Conservation (phyloP, 2,888 invertebrate genomes). For the Andrena haemorrhoa region DNA sequence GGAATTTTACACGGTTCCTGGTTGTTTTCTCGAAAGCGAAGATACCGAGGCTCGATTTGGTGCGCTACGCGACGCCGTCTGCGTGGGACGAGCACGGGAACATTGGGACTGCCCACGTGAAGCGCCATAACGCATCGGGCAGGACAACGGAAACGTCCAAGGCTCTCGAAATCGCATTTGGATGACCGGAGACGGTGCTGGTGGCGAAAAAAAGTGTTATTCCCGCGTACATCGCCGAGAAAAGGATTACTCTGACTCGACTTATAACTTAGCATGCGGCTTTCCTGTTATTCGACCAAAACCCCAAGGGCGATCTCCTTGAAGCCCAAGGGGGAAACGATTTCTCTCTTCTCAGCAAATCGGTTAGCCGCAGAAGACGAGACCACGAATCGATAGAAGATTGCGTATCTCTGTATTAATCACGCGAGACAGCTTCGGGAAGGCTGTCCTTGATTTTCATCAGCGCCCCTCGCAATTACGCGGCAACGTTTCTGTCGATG, state of each 20-base stretch:
- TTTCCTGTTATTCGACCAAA: background rate
- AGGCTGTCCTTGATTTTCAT: conserved; percentile 39
- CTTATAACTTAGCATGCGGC: background rate
- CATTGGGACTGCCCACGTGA: conserved; percentile 61
- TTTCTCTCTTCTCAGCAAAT: no score
- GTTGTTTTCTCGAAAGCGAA: background rate
- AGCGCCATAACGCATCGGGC: conserved; percentile 37
- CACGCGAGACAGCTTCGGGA: conserved; percentile 11
- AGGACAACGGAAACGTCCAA: conserved; percentile 47
- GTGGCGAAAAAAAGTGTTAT: no score
- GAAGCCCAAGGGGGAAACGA: background rate
- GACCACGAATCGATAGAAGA: no score
- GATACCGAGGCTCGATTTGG: conserved; percentile 54
- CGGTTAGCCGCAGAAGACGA: no score
- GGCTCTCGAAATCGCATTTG: conserved; percentile 42
- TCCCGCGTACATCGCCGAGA: no score
- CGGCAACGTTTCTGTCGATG: background rate
- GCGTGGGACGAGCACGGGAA: conserved; percentile 62
- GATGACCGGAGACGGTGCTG: conserved; percentile 3
- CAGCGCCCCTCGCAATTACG: conserved; percentile 30
- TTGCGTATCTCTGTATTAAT: no score
- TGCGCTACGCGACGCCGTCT: conserved; percentile 46
- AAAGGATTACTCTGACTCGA: no score
- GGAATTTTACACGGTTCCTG: conserved; percentile 14
- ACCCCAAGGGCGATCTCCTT: background rate